These are phyloP conservation scores for Seira ritae DNA, from an alignment of 2,888 invertebrate species.

Conservation along the genomic window DNA sequence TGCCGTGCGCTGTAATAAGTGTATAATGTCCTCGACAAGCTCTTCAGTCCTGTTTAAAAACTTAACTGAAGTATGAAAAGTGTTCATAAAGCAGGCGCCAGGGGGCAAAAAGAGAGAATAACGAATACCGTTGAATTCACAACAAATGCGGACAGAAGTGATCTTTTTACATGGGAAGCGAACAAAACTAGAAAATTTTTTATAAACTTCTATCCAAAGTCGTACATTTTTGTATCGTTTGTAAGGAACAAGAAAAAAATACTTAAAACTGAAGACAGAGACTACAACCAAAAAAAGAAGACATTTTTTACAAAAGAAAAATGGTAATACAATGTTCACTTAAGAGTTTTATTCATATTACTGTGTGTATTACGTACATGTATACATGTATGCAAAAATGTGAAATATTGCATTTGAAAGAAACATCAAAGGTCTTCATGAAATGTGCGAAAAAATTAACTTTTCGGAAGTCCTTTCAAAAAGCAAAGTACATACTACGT, in stretches of 20 bases:
- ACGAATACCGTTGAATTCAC: neutral
- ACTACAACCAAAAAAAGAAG: constrained; percentile 4
- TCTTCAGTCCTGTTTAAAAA: too few relatives aligned
- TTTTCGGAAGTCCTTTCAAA: constrained; percentile 6
- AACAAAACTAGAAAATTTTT: neutral
- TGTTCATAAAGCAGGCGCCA: too few relatives aligned
- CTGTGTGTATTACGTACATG: neutral
- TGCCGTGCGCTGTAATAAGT: too few relatives aligned
- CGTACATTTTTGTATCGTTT: constrained; percentile 6
- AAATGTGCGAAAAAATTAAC: constrained; percentile 19
- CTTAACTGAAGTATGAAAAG: too few relatives aligned
- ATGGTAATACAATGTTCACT: neutral
- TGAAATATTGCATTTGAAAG: neutral
- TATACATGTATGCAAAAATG: neutral
- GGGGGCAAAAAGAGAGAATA: neutral
- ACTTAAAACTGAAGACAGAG: neutral
- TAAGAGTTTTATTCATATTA: neutral
- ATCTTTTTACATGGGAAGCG: constrained; percentile 8
- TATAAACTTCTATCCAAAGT: neutral
- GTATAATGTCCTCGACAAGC: too few relatives aligned
- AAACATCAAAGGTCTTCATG: constrained; percentile 23
- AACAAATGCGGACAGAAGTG: neutral
- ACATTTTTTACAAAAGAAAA: neutral
- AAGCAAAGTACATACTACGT: too few relatives aligned
- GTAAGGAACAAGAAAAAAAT: constrained; percentile 8